These are phyloP conservation scores for Microplitis deprimator DNA, from an alignment of 2,888 invertebrate genomes.

Conservation along the genomic window DNA sequence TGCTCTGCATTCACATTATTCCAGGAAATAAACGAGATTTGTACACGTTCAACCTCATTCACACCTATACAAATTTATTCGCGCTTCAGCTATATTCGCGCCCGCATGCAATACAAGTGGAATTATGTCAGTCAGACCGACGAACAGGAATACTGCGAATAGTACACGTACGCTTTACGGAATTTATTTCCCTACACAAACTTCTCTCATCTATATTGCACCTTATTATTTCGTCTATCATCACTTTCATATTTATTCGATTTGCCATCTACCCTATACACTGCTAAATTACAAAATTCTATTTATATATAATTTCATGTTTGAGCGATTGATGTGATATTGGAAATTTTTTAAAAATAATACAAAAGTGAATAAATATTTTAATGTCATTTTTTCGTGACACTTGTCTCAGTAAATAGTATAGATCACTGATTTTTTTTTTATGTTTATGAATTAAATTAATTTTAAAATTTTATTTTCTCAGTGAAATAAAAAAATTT, in stretches of 20 bases:
- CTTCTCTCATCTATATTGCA: constrained; percentile 18
- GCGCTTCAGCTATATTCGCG: not conserved
- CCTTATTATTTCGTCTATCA: constrained; percentile 11
- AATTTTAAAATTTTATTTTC: not conserved
- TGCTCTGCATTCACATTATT: constrained; percentile 46
- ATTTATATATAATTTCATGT: not conserved
- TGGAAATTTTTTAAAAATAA: not conserved
- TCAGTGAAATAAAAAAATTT: not conserved
- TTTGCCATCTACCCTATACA: not conserved
- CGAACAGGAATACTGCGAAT: constrained; percentile 29
- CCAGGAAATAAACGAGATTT: constrained; percentile 46
- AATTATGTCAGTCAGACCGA: constrained; percentile 42
- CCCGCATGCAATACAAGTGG: constrained; percentile 20
- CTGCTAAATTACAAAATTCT: not conserved
- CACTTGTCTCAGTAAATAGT: not conserved
- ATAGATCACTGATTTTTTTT: not conserved
- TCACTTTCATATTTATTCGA: not conserved
- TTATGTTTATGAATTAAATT: not conserved
- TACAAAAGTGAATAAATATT: not conserved
- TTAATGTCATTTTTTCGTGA: not conserved
- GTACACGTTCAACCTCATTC: constrained; percentile 31
- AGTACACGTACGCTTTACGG: constrained; percentile 13
- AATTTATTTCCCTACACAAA: constrained; percentile 12
- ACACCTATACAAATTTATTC: not conserved
- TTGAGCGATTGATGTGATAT: not conserved